phyloP scores from a whole-genome alignment of 2,797 vertebrate species.

The Pantherophis alleghaniensis region DNA sequence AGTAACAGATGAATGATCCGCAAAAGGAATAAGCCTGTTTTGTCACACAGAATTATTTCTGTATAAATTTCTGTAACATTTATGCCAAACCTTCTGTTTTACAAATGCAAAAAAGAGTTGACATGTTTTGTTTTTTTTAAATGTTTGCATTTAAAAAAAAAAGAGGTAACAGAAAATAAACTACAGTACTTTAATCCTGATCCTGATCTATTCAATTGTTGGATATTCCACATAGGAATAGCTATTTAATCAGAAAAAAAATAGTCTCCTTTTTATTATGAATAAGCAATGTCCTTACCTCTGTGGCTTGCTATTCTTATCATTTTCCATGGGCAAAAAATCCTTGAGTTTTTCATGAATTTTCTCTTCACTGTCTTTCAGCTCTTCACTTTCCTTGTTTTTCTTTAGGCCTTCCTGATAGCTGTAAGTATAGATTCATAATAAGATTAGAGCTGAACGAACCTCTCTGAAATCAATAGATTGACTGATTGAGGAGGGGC shows the following conservation, averaged over 20 bases:
- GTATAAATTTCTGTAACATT: background rate
- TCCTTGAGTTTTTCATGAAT: conserved; percentile 66
- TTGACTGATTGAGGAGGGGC: background rate
- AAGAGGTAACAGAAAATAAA: background rate
- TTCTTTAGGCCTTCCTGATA: conserved; percentile 80
- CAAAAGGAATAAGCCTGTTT: background rate
- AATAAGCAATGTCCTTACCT: conserved; percentile 61
- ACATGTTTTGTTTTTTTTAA: background rate
- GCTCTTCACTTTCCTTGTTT: conserved; percentile 71
- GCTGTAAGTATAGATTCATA: conserved; percentile 54
- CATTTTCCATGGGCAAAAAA: conserved; percentile 67
- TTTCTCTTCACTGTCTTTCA: conserved; percentile 76
- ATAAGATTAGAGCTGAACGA: background rate
- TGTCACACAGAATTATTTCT: background rate
- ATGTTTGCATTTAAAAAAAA: background rate
- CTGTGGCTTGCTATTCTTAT: conserved; percentile 66
- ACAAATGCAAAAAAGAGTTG: background rate
- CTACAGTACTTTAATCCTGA: background rate
- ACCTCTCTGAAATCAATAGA: background rate
- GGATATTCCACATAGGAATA: background rate
- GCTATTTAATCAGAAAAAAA: background rate
- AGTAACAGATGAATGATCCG: too few relatives aligned
- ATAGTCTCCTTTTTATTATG: background rate
- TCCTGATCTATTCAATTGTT: background rate
- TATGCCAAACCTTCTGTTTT: background rate